Percentiles rank a stretch among this genome's conserved stretches.
These are phyloP conservation scores for Bacillus rossius DNA, from an alignment of 1,140 invertebrate species.

Conservation along the genomic window DNA sequence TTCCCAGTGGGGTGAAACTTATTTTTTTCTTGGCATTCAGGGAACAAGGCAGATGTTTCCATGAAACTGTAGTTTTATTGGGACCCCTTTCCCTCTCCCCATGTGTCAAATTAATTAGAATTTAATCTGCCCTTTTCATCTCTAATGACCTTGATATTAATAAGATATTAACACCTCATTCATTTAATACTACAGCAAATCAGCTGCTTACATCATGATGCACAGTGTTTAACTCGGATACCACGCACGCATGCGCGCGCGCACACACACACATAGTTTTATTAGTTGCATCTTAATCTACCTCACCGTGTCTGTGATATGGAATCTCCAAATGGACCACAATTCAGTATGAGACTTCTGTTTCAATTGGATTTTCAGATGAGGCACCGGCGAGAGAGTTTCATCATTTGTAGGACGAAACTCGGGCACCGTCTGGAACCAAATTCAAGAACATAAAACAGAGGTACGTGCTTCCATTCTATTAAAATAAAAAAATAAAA, in stretches of 20 bases:
- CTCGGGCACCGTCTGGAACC: conserved; percentile 1
- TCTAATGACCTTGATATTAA: background rate
- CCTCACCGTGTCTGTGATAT: background rate
- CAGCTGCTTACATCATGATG: no score
- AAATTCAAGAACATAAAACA: background rate
- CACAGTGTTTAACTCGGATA: no score
- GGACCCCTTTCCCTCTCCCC: no score
- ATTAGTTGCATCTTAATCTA: background rate
- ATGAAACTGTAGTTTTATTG: no score
- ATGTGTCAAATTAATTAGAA: no score
- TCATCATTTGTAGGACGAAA: background rate
- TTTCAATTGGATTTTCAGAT: background rate
- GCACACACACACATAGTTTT: background rate
- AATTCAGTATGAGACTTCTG: background rate
- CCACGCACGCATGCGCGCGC: no score
- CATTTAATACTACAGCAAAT: background rate
- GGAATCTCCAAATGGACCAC: background rate
- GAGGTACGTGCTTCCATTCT: no score
- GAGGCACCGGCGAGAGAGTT: background rate
- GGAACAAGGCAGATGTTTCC: no score
- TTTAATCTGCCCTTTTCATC: background rate
- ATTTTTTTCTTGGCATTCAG: no score
- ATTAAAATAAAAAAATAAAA: no score
- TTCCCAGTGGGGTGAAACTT: no score
- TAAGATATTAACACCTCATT: no score